Conservation (phyloP, 2,113 vertebrate genomes). For the Uropsilus gracilis region DNA sequence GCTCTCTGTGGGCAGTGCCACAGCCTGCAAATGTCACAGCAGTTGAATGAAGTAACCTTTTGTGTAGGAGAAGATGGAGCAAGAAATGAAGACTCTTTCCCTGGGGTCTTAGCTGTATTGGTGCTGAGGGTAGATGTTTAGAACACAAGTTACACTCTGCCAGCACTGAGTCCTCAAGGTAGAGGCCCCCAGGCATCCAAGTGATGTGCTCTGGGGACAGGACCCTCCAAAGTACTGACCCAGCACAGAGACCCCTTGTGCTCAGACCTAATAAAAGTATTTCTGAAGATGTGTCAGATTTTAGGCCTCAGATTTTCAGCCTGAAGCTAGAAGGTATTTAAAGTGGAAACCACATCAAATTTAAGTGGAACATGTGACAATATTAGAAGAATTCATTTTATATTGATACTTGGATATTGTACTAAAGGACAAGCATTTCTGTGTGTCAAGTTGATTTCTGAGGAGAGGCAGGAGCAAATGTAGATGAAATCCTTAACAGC, state of each 20-base stretch:
- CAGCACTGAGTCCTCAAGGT: accelerated
- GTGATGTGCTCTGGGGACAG: neutral
- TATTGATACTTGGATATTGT: neutral
- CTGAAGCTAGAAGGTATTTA: constrained; percentile 11
- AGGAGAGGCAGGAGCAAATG: neutral
- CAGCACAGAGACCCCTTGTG: neutral
- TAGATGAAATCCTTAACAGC: neutral
- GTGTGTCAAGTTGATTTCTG: neutral
- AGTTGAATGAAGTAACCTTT: neutral
- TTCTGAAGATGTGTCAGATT: neutral
- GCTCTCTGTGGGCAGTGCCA: neutral
- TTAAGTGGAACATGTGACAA: neutral
- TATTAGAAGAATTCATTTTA: neutral
- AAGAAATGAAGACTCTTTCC: neutral
- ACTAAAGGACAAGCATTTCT: neutral
- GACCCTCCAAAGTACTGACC: neutral
- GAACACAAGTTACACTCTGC: neutral
- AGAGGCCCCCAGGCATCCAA: neutral
- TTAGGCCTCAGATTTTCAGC: neutral
- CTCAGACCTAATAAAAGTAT: neutral
- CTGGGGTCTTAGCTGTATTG: neutral
- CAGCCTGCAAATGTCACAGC: neutral
- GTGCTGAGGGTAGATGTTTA: neutral
- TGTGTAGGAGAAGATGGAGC: too few relatives aligned
- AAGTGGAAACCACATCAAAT: constrained; percentile 23